phyloP scores from a whole-genome alignment of 2,888 invertebrate species.

The Pyrochroa serraticornis region DNA sequence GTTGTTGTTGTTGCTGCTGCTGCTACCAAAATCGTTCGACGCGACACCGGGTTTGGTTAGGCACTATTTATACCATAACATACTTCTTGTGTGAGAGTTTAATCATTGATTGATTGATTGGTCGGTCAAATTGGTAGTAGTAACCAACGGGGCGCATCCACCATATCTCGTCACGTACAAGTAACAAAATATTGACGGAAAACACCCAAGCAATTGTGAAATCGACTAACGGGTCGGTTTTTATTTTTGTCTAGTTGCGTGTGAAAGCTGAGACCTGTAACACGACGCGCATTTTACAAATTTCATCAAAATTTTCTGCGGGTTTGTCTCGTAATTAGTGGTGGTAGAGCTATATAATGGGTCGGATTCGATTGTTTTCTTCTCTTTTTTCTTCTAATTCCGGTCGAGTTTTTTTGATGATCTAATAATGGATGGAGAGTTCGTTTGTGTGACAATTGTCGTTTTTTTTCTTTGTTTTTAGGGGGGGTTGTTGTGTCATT shows the following conservation, averaged over 20 bases:
- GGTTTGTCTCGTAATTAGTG: slow-evolving; percentile 9
- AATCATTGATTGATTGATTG: background rate
- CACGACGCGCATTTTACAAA: slow-evolving; percentile 2
- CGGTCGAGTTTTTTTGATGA: slow-evolving; percentile 6
- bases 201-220: too few species aligned
- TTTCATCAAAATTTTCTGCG: background rate
- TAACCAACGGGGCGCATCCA: too few species aligned
- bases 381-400: slow-evolving; percentile 4
- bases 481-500: slow-evolving; percentile 30
- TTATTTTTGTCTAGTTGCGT: slow-evolving; percentile 8
- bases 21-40: slow-evolving; percentile 32
- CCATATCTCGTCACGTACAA: too few species aligned
- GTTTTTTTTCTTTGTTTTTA: slow-evolving; percentile 34
- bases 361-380: background rate
- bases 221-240: slow-evolving; percentile 12
- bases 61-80: slow-evolving; percentile 52
- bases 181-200: too few species aligned
- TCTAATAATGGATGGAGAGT: slow-evolving; percentile 29
- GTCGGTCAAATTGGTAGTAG: background rate
- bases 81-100: slow-evolving; percentile 15
- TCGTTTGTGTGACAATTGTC: slow-evolving; percentile 14
- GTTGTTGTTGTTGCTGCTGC: too few species aligned
- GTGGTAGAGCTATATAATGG: background rate
- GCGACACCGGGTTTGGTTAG: slow-evolving; percentile 46
- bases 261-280: slow-evolving; percentile 16